phyloP scores from a whole-genome alignment of 2,797 vertebrate genomes.

The Chlorospingus flavigularis region DNA sequence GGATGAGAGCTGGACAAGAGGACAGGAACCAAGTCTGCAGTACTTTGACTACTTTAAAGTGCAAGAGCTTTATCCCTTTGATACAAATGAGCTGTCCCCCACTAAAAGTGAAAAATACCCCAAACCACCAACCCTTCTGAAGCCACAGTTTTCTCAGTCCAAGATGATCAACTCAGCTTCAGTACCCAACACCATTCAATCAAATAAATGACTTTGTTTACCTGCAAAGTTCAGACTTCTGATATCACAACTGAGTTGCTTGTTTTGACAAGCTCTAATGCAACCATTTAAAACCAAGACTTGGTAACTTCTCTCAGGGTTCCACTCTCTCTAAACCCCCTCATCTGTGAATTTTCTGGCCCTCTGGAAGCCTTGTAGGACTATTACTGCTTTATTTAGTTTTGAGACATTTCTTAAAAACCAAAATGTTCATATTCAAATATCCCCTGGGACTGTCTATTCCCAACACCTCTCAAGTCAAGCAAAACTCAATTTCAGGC shows the following conservation, averaged over 20 bases:
- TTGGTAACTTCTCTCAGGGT: background rate
- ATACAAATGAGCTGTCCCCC: background rate
- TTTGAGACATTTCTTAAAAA: background rate
- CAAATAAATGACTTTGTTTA: background rate
- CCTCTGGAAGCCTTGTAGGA: background rate
- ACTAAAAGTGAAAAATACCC: background rate
- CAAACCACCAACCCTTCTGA: background rate
- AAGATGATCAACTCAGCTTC: background rate
- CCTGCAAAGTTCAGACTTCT: background rate
- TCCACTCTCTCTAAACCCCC: background rate
- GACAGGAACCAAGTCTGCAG: background rate
- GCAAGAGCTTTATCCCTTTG: background rate
- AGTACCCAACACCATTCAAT: background rate
- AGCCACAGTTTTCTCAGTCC: background rate
- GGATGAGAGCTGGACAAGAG: background rate
- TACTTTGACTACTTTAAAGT: background rate
- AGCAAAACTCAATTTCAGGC: background rate
- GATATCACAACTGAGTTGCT: background rate
- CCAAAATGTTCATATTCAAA: background rate
- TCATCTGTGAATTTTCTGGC: background rate
- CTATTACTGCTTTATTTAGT: background rate
- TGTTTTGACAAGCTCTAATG: background rate
- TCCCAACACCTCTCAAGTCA: background rate
- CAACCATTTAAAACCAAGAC: background rate
- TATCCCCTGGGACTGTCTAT: background rate